Evolutionary conservation across 2,888 invertebrate genomes (phyloP), one percentile per base, ranked within the genome.

Genomic region (Eugnorisma glareosa): DNA sequence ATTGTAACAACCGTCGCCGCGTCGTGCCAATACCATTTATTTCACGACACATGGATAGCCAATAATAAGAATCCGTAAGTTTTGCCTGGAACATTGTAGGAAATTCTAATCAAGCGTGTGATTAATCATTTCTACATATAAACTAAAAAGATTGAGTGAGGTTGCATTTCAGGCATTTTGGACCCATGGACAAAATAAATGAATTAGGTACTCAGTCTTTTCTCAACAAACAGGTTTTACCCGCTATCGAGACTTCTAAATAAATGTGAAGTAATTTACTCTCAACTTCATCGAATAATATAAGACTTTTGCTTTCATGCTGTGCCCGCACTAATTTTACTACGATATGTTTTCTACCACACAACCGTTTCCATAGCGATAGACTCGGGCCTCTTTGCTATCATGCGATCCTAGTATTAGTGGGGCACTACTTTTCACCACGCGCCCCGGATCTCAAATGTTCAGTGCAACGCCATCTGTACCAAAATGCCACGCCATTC

Each of bases 361-460:
- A 57, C 18, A 28, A 8, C 8, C 7, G 21, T 35, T 51, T 35
- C 43, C 13, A 57, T n/a, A 3, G 37, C 2, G 4, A n/a, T 21
- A n/a, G 40, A 21, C 45, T 10, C 15, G 4, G 1, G 13, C 1
- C 18, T 57, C 37, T 37, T 74, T 45, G 5, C 28, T 10, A 10
- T 37, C 54, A 66, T 76, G 51, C 4, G 13, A 24, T 45, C 74
- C 64, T 76, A 45, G 54, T 64, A 74, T 35, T 2, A 28, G 18
- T 37, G 31, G 8, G 31, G 8, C 21, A 48, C 48, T 6, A 18
- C 15, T 37, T 13, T 61, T 51, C 15, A 21, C 18, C n/a, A 61
- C 21, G 35, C 37, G 24, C 37, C 24, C 18, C 59, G 37, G 28
- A 35, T 45, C 59, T 48, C 8, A 45, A 59, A 45, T 13, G 24